A percentile compares a stretch with the other conserved stretches of the same genome.
Evolutionary conservation across 1,140 invertebrate genomes (phyloP).

Genomic region (Achatina immaculata): DNA sequence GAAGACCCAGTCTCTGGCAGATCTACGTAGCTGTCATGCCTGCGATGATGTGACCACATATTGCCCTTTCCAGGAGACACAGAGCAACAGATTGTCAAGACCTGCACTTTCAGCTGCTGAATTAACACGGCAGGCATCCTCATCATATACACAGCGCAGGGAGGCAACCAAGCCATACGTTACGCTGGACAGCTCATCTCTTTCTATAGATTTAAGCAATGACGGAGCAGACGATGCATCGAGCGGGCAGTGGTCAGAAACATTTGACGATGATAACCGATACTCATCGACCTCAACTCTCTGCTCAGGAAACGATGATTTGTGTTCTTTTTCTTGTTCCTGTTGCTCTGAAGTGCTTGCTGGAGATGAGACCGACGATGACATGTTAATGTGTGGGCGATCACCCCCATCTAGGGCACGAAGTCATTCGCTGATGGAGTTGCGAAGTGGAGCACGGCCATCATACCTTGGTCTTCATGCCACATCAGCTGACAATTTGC

Average conservation of each 20-base stretch:
- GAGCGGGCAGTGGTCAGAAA: neutral
- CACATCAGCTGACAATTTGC: neutral
- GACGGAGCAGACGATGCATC: neutral
- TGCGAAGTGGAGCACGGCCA: neutral
- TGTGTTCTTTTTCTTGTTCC: constrained; percentile 22
- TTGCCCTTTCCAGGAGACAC: neutral
- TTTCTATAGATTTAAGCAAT: neutral
- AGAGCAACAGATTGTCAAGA: neutral
- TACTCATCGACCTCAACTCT: constrained; percentile 35
- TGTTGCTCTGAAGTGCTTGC: constrained; percentile 27
- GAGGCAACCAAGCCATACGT: neutral
- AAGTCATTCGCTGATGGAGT: constrained; percentile 29
- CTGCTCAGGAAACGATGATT: constrained; percentile 21
- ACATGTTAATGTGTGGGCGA: neutral
- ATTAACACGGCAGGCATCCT: neutral
- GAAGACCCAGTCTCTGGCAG: constrained; percentile 28
- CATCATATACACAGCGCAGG: neutral
- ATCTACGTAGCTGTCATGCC: neutral
- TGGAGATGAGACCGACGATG: constrained; percentile 36
- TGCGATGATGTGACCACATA: neutral
- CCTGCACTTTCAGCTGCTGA: neutral
- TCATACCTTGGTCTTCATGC: neutral
- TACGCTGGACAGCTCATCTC: neutral
- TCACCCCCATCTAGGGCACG: neutral
- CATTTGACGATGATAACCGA: constrained; percentile 15